Evolutionary conservation across 2,888 invertebrate species (phyloP), one percentile per base, ranked within the genome.

Genomic region (Halictus quadricinctus): DNA sequence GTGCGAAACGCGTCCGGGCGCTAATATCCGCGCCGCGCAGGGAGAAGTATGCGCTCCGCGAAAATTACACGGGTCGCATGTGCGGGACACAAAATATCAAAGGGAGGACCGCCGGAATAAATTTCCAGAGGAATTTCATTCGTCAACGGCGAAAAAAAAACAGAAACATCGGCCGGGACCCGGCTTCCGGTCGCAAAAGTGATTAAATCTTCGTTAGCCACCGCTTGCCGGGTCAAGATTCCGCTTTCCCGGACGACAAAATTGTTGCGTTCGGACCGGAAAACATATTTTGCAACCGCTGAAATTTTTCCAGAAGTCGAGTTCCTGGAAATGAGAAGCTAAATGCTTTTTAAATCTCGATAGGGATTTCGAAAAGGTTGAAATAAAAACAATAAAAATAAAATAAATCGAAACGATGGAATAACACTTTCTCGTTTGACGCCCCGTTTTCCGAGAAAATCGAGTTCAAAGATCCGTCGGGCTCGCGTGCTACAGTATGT

Each of bases 101-200:
- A 86, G 86, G 69, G 46, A 86, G 69, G 54, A 86, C 50, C 72
- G 72, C 29, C 58, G 86, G 77, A 81, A 86, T 86, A 86, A 86
- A 86, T 86, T 86, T 84, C 36, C 81, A 81, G 76, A 75, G 81
- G 86, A 86, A 86, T 86, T 86, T 86, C 78, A 86, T 86, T 79
- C 81, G 76, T 48, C 43, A 76, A 25, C 36, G 43, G 10, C 12
- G n/a, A 79, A 83, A 64, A 41, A 13, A 54, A 69, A 18, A 29
- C 29, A 29, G n/a, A 46, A 21, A 60, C n/a, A 29, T 41, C 58
- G n/a, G 41, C 66, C 21, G 36, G 75, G 58, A 21, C 58, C 72
- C 58, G 58, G 36, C 54, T 85, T 80, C 54, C 43, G 29, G 43
- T 25, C 48, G 58, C 58, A 43, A 85, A 78, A 78, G 75, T 60